Conservation (phyloP, 2,888 invertebrate species). For the Acanthosepion lycidas region DNA sequence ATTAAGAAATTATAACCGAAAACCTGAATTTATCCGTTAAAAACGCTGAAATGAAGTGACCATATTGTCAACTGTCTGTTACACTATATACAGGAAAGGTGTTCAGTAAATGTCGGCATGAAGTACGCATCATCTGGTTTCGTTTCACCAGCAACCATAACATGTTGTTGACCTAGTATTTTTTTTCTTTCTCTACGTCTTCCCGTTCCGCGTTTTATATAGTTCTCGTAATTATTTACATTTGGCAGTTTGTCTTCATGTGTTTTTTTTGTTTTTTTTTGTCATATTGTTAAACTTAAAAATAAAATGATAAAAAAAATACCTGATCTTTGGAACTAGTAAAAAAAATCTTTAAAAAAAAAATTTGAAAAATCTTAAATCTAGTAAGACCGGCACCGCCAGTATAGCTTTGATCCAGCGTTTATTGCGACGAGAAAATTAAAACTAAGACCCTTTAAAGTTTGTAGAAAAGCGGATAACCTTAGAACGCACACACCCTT, state of each 20-base stretch:
- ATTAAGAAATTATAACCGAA: neutral
- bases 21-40: neutral
- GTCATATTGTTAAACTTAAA: too few relatives aligned
- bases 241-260: neutral
- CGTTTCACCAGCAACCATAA: neutral
- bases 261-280: too few relatives aligned
- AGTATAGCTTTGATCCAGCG: too few relatives aligned
- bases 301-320: too few relatives aligned
- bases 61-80: neutral
- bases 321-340: too few relatives aligned
- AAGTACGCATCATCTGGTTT: neutral
- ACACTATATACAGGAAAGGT: neutral
- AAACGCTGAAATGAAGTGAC: neutral
- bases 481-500: too few relatives aligned
- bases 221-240: neutral
- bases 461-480: too few relatives aligned
- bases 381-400: too few relatives aligned
- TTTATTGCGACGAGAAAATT: too few relatives aligned
- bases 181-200: neutral
- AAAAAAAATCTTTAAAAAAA: too few relatives aligned
- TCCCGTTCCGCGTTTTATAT: neutral
- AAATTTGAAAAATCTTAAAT: too few relatives aligned
- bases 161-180: neutral
- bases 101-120: neutral
- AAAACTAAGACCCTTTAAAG: too few relatives aligned